Evolutionary conservation across 2,113 vertebrate genomes (phyloP).

Genomic region (Boulengeromyrus knoepffleri): DNA sequence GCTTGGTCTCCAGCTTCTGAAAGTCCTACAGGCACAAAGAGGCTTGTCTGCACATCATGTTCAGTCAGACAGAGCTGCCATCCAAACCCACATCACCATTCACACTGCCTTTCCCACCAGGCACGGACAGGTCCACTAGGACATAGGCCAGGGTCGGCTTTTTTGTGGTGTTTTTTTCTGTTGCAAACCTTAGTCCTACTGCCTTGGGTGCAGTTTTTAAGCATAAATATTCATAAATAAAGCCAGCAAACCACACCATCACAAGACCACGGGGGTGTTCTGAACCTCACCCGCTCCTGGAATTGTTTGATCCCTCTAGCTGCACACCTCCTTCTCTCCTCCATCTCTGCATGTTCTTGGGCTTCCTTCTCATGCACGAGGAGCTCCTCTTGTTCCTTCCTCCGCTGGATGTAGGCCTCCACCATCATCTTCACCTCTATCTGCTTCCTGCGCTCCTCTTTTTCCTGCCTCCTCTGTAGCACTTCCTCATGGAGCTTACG

Average conservation of each 20-base stretch:
- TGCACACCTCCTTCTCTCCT: constrained; percentile 59
- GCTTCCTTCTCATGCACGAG: constrained; percentile 52
- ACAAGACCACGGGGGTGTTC: background rate
- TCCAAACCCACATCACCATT: too few relatives aligned
- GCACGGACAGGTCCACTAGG: background rate
- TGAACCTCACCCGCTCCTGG: constrained; percentile 65
- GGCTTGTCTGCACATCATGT: background rate
- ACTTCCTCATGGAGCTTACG: constrained; percentile 58
- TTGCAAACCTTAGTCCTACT: background rate
- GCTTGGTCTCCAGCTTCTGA: constrained; percentile 64
- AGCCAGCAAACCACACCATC: background rate
- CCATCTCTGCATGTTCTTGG: constrained; percentile 54
- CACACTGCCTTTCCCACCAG: background rate
- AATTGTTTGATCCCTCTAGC: constrained; percentile 63
- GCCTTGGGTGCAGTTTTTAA: background rate
- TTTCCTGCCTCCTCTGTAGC: constrained; percentile 51
- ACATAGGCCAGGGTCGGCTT: background rate
- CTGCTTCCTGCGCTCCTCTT: constrained; percentile 58
- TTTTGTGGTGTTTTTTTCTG: background rate
- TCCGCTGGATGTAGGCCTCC: constrained; percentile 60
- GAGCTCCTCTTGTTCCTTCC: constrained; percentile 62
- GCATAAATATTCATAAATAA: background rate
- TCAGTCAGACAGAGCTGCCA: background rate
- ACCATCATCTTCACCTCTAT: constrained; percentile 61
- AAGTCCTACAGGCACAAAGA: constrained; percentile 64